These are phyloP conservation scores for Cerastis rubricosa DNA, from an alignment of 2,888 invertebrate species.

Conservation along the genomic window DNA sequence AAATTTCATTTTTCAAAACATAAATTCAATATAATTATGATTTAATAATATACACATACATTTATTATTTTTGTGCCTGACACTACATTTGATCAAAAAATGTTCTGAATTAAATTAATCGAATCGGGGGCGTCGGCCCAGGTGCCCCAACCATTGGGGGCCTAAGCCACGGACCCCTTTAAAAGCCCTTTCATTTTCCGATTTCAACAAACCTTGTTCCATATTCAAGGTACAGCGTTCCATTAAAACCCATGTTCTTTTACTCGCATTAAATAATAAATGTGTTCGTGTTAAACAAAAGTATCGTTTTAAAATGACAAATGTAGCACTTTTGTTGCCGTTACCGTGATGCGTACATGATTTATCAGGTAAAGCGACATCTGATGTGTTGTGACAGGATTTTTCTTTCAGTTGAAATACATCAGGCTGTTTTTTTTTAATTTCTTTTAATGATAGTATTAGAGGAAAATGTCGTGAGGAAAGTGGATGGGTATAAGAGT, in stretches of 20 bases:
- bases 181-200: background rate
- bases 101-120: no score
- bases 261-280: slow-evolving; percentile 39
- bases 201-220: slow-evolving; percentile 1
- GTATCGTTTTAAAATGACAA: slow-evolving; percentile 48
- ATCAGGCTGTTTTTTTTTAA: background rate
- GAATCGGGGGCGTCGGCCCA: no score
- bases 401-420: background rate
- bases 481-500: no score
- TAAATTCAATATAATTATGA: no score
- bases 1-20: no score
- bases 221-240: background rate
- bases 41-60: no score
- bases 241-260: slow-evolving; percentile 29
- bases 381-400: slow-evolving; percentile 16
- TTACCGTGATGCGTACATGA: slow-evolving; percentile 30
- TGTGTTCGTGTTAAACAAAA: slow-evolving; percentile 20
- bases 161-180: no score
- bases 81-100: no score
- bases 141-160: no score
- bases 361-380: slow-evolving; percentile 15
- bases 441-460: no score
- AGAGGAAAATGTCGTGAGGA: no score
- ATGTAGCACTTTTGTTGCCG: slow-evolving; percentile 37
- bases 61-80: no score